Conservation (phyloP, 2,888 invertebrate species). For the Phoronis australis region DNA sequence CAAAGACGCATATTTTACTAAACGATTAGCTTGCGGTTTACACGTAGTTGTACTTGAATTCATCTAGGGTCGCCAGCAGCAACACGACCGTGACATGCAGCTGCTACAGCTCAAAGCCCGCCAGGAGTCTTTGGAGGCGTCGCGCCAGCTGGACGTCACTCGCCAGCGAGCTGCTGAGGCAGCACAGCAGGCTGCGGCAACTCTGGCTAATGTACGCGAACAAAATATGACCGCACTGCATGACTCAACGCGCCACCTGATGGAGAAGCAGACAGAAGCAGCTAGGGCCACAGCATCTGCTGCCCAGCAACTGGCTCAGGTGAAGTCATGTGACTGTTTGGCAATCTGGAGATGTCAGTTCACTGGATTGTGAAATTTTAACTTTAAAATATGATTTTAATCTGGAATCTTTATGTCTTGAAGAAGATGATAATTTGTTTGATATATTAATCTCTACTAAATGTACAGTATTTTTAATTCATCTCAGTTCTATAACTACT, state of each 20-base stretch:
- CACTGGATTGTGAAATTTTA: no score
- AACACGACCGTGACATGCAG: slow-evolving; percentile 33
- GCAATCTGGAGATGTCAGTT: no score
- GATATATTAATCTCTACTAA: no score
- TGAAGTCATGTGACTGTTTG: no score
- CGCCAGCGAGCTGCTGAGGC: slow-evolving; percentile 13
- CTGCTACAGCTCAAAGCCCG: slow-evolving; percentile 33
- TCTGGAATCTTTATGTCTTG: no score
- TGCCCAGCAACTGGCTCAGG: slow-evolving; percentile 27
- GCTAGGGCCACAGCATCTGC: slow-evolving; percentile 36
- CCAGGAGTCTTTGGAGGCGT: slow-evolving; percentile 31
- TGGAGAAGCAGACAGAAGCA: slow-evolving; percentile 29
- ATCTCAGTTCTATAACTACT: no score
- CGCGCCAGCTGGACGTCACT: slow-evolving; percentile 28
- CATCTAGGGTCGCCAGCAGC: slow-evolving; percentile 36
- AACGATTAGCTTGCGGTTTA: no score
- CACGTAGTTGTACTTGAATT: no score
- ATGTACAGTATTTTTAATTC: no score
- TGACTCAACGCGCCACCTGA: slow-evolving; percentile 20
- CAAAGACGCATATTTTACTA: no score
- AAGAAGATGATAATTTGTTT: no score
- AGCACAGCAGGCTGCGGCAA: slow-evolving; percentile 20
- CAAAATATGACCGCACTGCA: slow-evolving; percentile 21
- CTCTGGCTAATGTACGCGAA: slow-evolving; percentile 21
- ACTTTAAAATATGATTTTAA: no score